phyloP scores from a whole-genome alignment of 2,888 invertebrate genomes.

The Cryptocephalus moraei region DNA sequence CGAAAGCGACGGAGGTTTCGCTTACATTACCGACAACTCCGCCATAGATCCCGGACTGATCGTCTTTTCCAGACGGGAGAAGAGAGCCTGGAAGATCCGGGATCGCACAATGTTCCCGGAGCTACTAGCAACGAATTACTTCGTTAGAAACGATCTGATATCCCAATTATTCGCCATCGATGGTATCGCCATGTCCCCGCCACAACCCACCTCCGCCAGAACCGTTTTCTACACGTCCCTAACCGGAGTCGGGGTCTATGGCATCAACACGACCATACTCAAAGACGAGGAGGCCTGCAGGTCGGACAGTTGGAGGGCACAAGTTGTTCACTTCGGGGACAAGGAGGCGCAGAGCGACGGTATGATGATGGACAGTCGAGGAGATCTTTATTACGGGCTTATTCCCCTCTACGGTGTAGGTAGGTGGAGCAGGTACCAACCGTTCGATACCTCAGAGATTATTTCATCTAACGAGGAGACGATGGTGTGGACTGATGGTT shows the following conservation, averaged over 20 bases:
- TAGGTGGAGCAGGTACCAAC: constrained; percentile 53
- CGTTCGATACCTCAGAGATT: constrained; percentile 39
- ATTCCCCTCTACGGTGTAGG: constrained; percentile 57
- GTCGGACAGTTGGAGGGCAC: constrained; percentile 23
- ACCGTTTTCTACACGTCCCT: constrained; percentile 26
- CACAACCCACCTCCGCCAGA: constrained; percentile 12
- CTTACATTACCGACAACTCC: constrained; percentile 62
- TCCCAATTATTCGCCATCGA: constrained; percentile 51
- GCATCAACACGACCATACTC: constrained; percentile 49
- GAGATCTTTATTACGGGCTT: constrained; percentile 56
- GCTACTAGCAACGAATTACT: constrained; percentile 47
- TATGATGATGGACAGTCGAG: constrained; percentile 56
- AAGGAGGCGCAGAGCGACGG: constrained; percentile 58
- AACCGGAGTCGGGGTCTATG: constrained; percentile 40
- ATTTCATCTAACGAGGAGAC: constrained; percentile 48
- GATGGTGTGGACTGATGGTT: constrained; percentile 62
- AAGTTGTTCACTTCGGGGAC: constrained; percentile 34
- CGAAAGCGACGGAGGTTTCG: constrained; percentile 54
- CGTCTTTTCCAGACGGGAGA: constrained; percentile 53
- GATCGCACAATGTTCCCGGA: constrained; percentile 56
- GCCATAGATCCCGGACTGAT: constrained; percentile 59
- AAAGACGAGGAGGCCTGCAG: constrained; percentile 43
- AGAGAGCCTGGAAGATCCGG: constrained; percentile 59
- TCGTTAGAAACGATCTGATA: constrained; percentile 41
- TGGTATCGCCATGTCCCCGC: constrained; percentile 60